Evolutionary conservation across 2,113 vertebrate genomes (phyloP).

Genomic region (Polyodon spathula): DNA sequence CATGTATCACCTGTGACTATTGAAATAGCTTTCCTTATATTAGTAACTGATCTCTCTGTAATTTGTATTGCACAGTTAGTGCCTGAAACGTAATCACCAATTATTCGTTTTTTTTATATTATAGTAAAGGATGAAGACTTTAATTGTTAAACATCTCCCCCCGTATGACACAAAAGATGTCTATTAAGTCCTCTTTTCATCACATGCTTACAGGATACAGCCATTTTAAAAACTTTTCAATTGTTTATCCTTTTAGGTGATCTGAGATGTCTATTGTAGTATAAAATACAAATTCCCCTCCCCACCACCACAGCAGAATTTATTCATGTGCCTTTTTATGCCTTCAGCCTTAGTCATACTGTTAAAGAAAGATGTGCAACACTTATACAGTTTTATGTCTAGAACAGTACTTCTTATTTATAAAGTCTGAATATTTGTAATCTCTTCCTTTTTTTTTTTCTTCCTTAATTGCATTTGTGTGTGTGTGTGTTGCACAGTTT

Average conservation of each 20-base stretch:
- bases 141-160: conserved; percentile 2
- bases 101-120: conserved; percentile 6
- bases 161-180: too few species aligned
- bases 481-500: conserved; percentile 39
- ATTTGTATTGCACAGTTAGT: too few species aligned
- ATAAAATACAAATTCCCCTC: too few species aligned
- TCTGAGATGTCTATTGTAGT: conserved; percentile 2
- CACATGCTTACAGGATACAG: conserved; percentile 4
- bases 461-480: conserved; percentile 41
- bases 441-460: conserved; percentile 39
- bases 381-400: conserved; percentile 63
- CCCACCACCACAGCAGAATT: too few species aligned
- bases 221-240: background rate
- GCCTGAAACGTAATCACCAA: conserved; percentile 11
- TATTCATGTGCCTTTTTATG: conserved; percentile 11
- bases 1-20: too few species aligned
- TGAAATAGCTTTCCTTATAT: too few species aligned
- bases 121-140: conserved; percentile 2
- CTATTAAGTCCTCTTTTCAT: too few species aligned
- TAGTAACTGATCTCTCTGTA: too few species aligned
- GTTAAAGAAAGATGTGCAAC: conserved; percentile 38
- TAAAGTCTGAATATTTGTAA: conserved; percentile 84
- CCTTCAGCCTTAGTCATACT: conserved; percentile 24
- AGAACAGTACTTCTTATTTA: conserved; percentile 97
- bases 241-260: conserved; percentile 5